These are phyloP conservation scores for Rhinopomastus cyanomelas DNA, from an alignment of 2,113 vertebrate genomes.

Conservation along the genomic window DNA sequence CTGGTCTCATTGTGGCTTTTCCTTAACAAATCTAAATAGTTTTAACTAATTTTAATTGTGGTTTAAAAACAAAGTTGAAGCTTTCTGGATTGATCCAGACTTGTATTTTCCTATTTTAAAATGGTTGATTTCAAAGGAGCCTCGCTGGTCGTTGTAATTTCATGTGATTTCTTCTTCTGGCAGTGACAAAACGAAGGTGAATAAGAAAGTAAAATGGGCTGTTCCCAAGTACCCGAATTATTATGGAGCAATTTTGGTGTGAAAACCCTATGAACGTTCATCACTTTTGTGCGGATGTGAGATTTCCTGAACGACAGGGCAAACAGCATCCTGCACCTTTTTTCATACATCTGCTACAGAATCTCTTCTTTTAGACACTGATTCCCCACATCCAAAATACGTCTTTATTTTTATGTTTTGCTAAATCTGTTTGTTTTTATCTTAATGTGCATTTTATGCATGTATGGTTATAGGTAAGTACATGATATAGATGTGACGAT, in stretches of 20 bases:
- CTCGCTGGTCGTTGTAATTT: background rate
- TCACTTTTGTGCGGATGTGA: background rate
- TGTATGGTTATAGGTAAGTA: background rate
- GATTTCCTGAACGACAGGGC: background rate
- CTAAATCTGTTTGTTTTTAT: background rate
- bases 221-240: background rate
- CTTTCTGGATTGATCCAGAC: background rate
- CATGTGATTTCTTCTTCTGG: background rate
- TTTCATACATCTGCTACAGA: background rate
- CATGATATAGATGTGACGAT: background rate
- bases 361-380: background rate
- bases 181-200: background rate
- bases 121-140: background rate
- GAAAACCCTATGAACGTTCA: background rate
- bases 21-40: background rate
- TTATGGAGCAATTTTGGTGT: background rate
- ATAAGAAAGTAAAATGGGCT: background rate
- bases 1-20: background rate
- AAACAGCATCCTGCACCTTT: background rate
- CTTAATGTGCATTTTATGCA: background rate
- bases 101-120: background rate
- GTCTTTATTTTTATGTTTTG: conserved; percentile 13
- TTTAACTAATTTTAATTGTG: background rate
- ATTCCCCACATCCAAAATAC: background rate
- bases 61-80: background rate